phyloP scores from a whole-genome alignment of 2,888 invertebrate species.

The Pristionchus arcanus region DNA sequence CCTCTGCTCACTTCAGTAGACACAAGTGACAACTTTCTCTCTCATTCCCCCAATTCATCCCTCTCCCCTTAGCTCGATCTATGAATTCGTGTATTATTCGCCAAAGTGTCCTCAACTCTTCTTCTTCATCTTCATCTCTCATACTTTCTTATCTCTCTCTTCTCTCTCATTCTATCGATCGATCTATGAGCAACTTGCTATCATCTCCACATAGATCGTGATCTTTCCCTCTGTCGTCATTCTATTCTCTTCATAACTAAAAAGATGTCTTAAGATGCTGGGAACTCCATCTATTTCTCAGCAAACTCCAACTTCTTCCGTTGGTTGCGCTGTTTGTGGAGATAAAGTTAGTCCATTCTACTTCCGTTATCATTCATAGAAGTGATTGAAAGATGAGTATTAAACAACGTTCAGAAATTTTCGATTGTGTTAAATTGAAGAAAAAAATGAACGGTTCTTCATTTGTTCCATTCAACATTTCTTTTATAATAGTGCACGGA shows the following conservation, averaged over 20 bases:
- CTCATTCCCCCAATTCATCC: background rate
- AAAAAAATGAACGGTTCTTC: background rate
- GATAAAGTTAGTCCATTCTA: constrained; percentile 38
- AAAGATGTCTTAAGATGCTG: background rate
- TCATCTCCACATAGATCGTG: background rate
- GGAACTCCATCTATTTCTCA: background rate
- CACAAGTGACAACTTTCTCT: background rate
- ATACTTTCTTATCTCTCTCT: constrained; percentile 34
- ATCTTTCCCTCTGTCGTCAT: background rate
- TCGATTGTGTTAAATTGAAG: background rate
- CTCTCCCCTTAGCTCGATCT: background rate
- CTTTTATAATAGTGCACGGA: background rate
- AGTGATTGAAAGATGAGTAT: background rate
- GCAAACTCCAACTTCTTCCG: background rate
- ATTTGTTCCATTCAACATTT: background rate
- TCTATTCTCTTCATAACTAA: background rate
- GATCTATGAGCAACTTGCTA: background rate
- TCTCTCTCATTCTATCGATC: constrained; percentile 37
- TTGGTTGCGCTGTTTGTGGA: constrained; percentile 51
- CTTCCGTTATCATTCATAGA: background rate
- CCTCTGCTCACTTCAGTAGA: background rate
- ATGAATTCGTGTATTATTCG: constrained; percentile 19
- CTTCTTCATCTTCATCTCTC: constrained; percentile 26
- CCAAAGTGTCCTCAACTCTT: constrained; percentile 7
- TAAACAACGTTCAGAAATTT: background rate